Base-by-base conservation (phyloP, 2,113 vertebrate genomes). In the Desmodus rotundus region DNA sequence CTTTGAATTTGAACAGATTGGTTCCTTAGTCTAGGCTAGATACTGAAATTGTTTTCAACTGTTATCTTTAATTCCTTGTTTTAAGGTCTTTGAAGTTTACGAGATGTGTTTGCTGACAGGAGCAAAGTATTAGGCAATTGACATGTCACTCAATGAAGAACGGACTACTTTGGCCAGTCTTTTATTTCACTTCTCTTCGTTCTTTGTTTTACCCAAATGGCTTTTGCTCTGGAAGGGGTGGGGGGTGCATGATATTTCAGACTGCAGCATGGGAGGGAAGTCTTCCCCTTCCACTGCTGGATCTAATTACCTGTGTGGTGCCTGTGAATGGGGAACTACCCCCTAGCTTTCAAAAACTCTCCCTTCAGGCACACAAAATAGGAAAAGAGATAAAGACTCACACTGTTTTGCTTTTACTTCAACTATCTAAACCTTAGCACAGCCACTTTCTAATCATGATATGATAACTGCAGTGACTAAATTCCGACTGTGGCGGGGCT, bases 371-470 rank as follows among this genome's bases (percentile, higher is more conserved):
- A 54, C 41, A 88, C 43, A 47, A 83, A 78, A 74, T 19, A 67
- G 89, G 74, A 83, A 95, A 54, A 65, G 36, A 89, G 89, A 95
- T 93, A 97, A 93, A 58, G 52, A 41, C 52, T 31, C 38, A 33
- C 56, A 86, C 12, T 4, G 1, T 47, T 91, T 87, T 36, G 28
- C 81, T 95, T 94, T 89, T 84, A 63, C 61, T 93, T 2, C 2
- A 89, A 47, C 31, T 94, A 83, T 93, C 82, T 96, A 78, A 63
- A 68, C 68, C 16, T 26, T 22, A 45, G 78, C 47, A 68, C 17
- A 68, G 82, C 56, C 67, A 88, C 77, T 94, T 93, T 84, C 91
- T 86, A 93, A 96, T 85, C 95, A n/a, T 36, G 77, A 90, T 82
- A 77, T 6, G 72, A 81, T 68, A 95, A 89, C 86, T 89, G 0